Base-by-base conservation (phyloP, 2,113 vertebrate genomes). In the Nothoprocta pentlandii region DNA sequence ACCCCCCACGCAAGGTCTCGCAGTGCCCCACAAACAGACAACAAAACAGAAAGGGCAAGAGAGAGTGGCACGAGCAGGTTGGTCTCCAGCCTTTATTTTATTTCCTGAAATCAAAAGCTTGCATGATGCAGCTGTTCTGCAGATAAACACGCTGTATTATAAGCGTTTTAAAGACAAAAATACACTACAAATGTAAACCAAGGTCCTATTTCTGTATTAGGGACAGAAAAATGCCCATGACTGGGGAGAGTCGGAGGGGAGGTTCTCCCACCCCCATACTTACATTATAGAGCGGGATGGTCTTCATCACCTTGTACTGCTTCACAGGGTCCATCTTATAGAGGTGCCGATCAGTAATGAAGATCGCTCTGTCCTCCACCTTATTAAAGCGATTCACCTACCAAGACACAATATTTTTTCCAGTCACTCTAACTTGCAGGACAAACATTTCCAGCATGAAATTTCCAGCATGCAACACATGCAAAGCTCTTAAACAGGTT, bases 291-390 rank as follows among this genome's bases (percentile, higher is more conserved):
- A 99, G 98, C 2, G 99, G 99, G 94, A 98, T 99, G 93, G 98
- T 99, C 98, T 98, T 99, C 99, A 99, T 99, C 92, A 99, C 98
- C 58, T 99, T 99, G 98, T 99, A 99, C 95, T 99, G 98, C 97
- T 98, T 99, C 83, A 98, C 95, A 30, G 99, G 99, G 87, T 99
- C 99, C 99, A 99, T 98, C 98, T 99, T 99, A 92, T 99, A 99
- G 16, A 99, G 97, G 96, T 99, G 99, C 2, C 99, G 98, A 89
- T 99, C 99, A 6, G 99, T 99, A 87, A 99, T 98, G 96, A 99
- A 98, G 94, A 99, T 98, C 3, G 98, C 98, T 68, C 99, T 97
- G 97, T 99, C 98, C 97, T 99, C 99, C 25, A 99, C 98, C 94
- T 99, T 99, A 97, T 98, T 99, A 90, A 99, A 99, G 90, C 98